Evolutionary conservation across 2,797 vertebrate genomes (phyloP).

Genomic region (Chrysocyon brachyurus): DNA sequence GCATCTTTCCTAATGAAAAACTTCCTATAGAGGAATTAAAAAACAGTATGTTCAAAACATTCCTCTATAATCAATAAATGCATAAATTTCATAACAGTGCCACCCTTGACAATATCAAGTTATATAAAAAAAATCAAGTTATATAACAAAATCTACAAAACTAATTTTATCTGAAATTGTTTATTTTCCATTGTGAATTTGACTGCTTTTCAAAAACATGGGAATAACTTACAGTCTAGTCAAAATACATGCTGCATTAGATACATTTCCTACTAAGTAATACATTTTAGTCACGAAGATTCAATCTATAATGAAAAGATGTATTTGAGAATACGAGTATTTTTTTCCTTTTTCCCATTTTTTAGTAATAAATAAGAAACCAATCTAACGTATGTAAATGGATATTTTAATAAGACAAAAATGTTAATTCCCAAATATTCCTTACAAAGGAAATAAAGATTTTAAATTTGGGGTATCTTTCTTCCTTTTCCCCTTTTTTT

Average conservation of each 20-base stretch:
- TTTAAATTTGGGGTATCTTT: not conserved
- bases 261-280: not conserved
- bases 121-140: not conserved
- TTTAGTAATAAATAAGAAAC: not conserved
- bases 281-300: not conserved
- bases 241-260: not conserved
- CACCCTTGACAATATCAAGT: not conserved
- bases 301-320: not conserved
- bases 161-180: not conserved
- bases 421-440: not conserved
- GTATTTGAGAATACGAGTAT: not conserved
- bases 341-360: not conserved
- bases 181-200: not conserved
- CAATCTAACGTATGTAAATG: not conserved
- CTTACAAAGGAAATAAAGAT: not conserved
- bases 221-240: not conserved
- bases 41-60: not conserved
- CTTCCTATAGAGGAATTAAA: not conserved
- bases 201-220: not conserved
- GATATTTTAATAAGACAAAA: conserved; percentile 12
- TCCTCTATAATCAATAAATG: conserved; percentile 2
- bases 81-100: not conserved
- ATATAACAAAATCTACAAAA: not conserved
- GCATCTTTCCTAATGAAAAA: not conserved
- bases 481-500: not conserved